Evolutionary conservation across 2,113 vertebrate genomes (phyloP).

Genomic region (Barnardius zonarius): DNA sequence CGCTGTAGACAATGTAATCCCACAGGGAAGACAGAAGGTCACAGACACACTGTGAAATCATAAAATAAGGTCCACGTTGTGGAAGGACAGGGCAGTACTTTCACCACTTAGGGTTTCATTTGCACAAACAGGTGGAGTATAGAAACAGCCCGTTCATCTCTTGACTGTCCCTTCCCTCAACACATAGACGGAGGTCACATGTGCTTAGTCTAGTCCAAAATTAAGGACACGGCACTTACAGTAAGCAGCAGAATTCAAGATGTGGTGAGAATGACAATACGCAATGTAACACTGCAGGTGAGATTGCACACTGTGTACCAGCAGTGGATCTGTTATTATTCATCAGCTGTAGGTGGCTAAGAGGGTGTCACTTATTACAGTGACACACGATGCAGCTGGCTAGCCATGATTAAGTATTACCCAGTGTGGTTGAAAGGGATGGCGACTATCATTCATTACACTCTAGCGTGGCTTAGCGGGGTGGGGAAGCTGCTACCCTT

Average conservation of each 20-base stretch:
- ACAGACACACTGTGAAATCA: background rate
- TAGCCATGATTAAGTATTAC: conserved; percentile 3
- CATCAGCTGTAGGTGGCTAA: conserved; percentile 27
- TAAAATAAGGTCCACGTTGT: background rate
- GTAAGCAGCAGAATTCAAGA: background rate
- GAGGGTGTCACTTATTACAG: conserved; percentile 24
- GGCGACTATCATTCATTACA: background rate
- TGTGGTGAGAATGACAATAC: background rate
- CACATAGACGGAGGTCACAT: background rate
- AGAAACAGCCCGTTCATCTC: background rate
- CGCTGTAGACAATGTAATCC: conserved; percentile 41
- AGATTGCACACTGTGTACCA: background rate
- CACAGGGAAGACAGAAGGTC: conserved; percentile 43
- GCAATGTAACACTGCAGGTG: background rate
- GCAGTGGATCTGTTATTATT: conserved; percentile 4
- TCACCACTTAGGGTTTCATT: background rate
- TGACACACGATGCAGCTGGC: conserved; percentile 35
- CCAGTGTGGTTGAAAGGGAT: background rate
- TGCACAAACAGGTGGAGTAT: background rate
- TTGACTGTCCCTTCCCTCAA: background rate
- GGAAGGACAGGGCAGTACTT: background rate
- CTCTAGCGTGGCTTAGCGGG: background rate
- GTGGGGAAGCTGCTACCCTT: background rate
- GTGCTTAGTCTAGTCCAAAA: background rate
- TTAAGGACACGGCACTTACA: background rate